Percentiles rank a stretch among this genome's conserved stretches.
phyloP scores from a whole-genome alignment of 1,140 invertebrate species.

The Euura saliciscinereae region DNA sequence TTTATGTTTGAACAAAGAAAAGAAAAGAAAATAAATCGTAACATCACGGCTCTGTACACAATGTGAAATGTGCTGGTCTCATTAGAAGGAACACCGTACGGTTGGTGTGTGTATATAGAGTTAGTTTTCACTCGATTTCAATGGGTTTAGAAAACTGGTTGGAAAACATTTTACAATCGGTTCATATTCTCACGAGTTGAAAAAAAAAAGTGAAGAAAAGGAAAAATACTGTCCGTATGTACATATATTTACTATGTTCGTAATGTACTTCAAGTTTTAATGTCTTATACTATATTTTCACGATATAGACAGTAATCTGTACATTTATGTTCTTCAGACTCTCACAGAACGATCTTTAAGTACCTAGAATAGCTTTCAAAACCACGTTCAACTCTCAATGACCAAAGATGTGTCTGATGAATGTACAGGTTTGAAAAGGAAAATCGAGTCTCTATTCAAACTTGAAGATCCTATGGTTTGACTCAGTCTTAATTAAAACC shows the following conservation, averaged over 20 bases:
- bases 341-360: not conserved
- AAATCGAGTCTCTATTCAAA: not conserved
- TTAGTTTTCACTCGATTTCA: constrained; percentile 5
- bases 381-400: constrained; percentile 1
- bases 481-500: too few species aligned
- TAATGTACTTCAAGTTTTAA: too few species aligned
- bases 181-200: not conserved
- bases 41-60: not conserved
- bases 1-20: not conserved
- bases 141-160: not conserved
- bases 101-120: not conserved
- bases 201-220: not conserved
- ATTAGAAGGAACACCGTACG: constrained; percentile 1
- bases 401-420: not conserved
- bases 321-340: too few species aligned
- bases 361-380: not conserved
- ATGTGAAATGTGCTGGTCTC: not conserved
- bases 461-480: too few species aligned
- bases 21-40: too few species aligned
- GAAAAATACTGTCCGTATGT: too few species aligned
- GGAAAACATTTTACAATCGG: not conserved
- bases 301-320: too few species aligned
- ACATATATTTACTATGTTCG: too few species aligned
- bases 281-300: too few species aligned
- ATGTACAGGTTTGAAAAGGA: not conserved